Evolutionary conservation across 2,113 vertebrate genomes (phyloP).

Genomic region (Strigops habroptila): DNA sequence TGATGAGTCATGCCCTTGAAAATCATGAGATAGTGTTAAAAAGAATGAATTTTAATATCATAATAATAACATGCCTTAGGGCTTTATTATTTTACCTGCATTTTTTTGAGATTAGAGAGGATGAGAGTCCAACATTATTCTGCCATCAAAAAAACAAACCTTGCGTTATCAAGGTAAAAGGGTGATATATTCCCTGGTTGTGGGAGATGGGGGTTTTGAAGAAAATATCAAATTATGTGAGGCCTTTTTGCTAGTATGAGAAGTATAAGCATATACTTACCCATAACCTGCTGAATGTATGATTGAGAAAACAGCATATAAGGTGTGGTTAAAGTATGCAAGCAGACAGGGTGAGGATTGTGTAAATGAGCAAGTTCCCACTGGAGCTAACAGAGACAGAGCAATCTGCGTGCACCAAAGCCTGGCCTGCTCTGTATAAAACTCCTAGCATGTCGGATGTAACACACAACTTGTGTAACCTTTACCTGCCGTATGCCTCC

Average conservation of each 20-base stretch:
- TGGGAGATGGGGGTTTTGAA: not conserved
- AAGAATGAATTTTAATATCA: not conserved
- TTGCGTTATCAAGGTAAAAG: not conserved
- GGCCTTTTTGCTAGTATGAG: not conserved
- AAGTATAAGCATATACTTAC: not conserved
- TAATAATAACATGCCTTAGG: not conserved
- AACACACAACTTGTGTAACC: not conserved
- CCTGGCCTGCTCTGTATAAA: not conserved
- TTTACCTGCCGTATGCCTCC: not conserved
- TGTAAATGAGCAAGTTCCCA: not conserved
- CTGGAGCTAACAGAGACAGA: not conserved
- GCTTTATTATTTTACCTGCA: not conserved
- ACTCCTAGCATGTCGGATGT: not conserved
- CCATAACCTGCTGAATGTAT: not conserved
- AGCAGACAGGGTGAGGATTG: not conserved
- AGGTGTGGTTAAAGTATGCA: not conserved
- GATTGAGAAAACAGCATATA: not conserved
- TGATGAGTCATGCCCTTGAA: conserved; percentile 17
- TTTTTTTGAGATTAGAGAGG: not conserved
- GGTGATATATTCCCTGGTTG: not conserved
- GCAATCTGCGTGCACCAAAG: not conserved
- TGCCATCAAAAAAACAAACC: not conserved
- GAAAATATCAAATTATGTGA: not conserved
- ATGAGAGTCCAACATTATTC: not conserved
- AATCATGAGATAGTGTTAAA: not conserved